Evolutionary conservation across 2,797 vertebrate species (phyloP), one percentile per base, ranked within the genome.

Genomic region (Gymnoscopelus braueri): DNA sequence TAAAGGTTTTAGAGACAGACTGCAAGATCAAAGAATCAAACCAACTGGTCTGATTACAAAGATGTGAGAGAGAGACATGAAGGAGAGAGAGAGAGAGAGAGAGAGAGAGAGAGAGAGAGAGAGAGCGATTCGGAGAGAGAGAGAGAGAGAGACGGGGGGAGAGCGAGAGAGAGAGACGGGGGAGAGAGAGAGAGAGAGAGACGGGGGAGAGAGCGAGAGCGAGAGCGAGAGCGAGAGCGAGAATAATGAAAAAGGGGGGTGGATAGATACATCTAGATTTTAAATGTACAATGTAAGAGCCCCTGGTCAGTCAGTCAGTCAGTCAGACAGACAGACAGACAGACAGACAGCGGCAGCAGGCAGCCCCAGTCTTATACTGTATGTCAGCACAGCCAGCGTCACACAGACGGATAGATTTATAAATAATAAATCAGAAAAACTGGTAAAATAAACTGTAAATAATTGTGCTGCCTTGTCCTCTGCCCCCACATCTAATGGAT

Each of bases 391-490:
- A 68, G 19, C 47, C 69, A 63, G 72, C 80, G 79, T 84, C 84
- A 85, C 72, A 74, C 76, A 86, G 82, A 88, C 86, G 90, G 82
- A 93, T 89, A 84, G 79, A 80, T 83, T 87, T 84, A 85, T 91
- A 89, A 89, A 93, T 91, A 90, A 87, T 86, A 74, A 88, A 90
- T 85, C 80, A 84, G 79, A 74, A 72, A 87, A 84, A 74, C 78
- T 56, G 81, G 82, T 84, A 72, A 90, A 90, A 90, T 90, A 90
- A 90, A 87, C 71, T 80, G 81, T 90, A 88, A 92, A 90, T 91
- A 88, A 92, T 91, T 87, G 83, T 81, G 82, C 79, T 79, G 81
- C 84, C 83, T 86, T 69, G 71, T 83, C 77, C 72, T 75, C 74
- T 75, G 69, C 68, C 75, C 70, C 13, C 3, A 19, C 47, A 19